phyloP scores from a whole-genome alignment of 2,888 invertebrate genomes.

The Drosophila kokeensis region DNA sequence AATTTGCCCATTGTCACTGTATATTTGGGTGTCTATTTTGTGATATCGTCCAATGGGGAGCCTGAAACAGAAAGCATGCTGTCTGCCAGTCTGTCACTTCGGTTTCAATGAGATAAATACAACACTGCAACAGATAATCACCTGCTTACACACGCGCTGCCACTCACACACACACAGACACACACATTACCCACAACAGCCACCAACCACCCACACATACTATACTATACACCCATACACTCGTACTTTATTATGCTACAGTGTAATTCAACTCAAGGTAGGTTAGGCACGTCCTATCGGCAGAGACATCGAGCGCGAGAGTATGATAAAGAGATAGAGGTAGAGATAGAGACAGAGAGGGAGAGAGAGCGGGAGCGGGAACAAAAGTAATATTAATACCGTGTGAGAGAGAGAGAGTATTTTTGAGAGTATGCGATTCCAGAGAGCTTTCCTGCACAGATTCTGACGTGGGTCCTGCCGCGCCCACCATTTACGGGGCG shows the following conservation, averaged over 20 bases:
- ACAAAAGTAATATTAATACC: background rate
- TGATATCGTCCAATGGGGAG: conserved; percentile 35
- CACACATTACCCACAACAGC: conserved; percentile 1
- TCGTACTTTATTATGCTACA: conserved; percentile 62
- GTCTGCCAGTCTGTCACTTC: conserved; percentile 41
- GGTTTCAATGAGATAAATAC: conserved; percentile 74
- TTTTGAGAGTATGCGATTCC: conserved; percentile 17
- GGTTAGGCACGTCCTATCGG: conserved; percentile 76
- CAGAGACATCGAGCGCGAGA: conserved; percentile 10
- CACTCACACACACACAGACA: conserved; percentile 26
- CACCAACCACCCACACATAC: conserved; percentile 11
- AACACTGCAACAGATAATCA: conserved; percentile 81
- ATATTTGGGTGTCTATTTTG: conserved; percentile 21
- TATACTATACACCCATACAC: conserved; percentile 10
- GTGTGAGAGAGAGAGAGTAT: conserved; percentile 26
- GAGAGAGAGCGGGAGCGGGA: conserved; percentile 22
- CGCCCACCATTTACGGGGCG: conserved; percentile 62
- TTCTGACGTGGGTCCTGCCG: conserved; percentile 60
- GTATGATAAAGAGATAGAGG: conserved; percentile 22
- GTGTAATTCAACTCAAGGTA: conserved; percentile 78
- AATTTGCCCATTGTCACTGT: conserved; percentile 40
- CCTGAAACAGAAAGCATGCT: conserved; percentile 47
- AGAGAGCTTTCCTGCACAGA: conserved; percentile 27
- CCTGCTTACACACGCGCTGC: conserved; percentile 67
- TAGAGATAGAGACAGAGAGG: conserved; percentile 17